Base-by-base conservation (phyloP, 2,888 invertebrate genomes). In the Taphrorychus bicolor region DNA sequence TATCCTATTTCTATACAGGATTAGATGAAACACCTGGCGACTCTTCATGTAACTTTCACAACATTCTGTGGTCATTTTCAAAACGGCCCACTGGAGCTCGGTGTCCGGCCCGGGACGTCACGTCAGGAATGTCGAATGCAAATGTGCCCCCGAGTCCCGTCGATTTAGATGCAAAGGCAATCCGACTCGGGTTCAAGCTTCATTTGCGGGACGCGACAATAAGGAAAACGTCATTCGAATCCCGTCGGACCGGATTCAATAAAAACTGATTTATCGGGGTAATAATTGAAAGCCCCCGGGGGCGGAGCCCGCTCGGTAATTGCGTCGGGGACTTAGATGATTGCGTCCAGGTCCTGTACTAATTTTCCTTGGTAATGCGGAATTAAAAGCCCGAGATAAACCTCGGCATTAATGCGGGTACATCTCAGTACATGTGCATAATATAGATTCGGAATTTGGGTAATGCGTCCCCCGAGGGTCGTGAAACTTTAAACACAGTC, bases 401-500 rank as follows among this genome's bases (percentile, higher is more conserved):
- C 11, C 40, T 21, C 40, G 22, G 21, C 5, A 40, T 19, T 17
- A 21, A n/a, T n/a, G n/a, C n/a, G n/a, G n/a, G n/a, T n/a, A n/a
- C n/a, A n/a, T n/a, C n/a, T n/a, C 52, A 11, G 11, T 19, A 18
- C 54, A 66, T 66, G 60, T 66, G 42, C 66, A 66, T 66, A 60
- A 66, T n/a, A n/a, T 56, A 60, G 59, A 56, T 56, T 54, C 59
- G 21, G 16, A 59, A 49, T 58, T 52, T 56, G 45, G 59, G n/a
- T n/a, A n/a, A n/a, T 54, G 32, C 41, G 59, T 42, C 11, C 60
- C 56, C 22, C 7, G 21, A 51, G 66, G 66, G 56, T 66, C 54
- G 51, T 60, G 56, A 59, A 56, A 59, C 60, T 66, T 40, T 19
- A 56, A 60, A 66, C 59, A 66, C 66, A 66, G 60, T 66, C 66